Base-by-base conservation (phyloP, 1,140 invertebrate genomes). In the Lordiphosa mommai region DNA sequence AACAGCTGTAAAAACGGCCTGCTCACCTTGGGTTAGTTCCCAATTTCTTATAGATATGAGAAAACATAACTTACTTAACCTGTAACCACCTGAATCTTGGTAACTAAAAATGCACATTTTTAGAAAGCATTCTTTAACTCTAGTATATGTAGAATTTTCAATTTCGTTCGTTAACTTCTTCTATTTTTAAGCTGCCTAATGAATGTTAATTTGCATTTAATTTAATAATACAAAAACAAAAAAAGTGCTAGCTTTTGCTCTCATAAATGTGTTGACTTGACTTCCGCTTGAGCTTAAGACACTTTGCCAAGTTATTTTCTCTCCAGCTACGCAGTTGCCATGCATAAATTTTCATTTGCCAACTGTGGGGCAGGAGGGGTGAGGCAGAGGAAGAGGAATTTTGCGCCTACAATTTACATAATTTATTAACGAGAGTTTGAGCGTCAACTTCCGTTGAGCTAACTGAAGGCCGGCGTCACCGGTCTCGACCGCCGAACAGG, bases 401-500 rank as follows among this genome's bases (percentile, higher is more conserved):
- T 76, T 84, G 72, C 67, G 77, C 76, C 77, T 84, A 82, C 77
- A 76, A 82, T 82, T 76, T 82, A 60, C 76, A 84, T 82, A 82
- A 82, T 82, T 82, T 82, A 82, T 82, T 82, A 82, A 84, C 77
- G 71, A 82, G 77, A 84, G 61, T 84, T 82, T 84, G 72, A 84
- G 77, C 77, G 77, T 74, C 77, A 67, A 70, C 77, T 80, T 80
- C 76, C 77, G 76, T 46, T 51, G 38, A 40, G 70, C 36, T 48
- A 67, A 48, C 41, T 29, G 43, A n/a, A 17, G 29, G 3, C 41
- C 29, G 30, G 37, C 10, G 34, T 4, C 23, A 7, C 30, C 17
- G 46, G 10, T 33, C 50, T 30, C 23, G 48, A 52, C 16, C 47
- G 16, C 58, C 48, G 63, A 51, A 60, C 33, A 41, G 12, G 56